These are phyloP conservation scores for Tiliqua scincoides DNA, from an alignment of 2,113 vertebrate genomes.

Conservation along the genomic window DNA sequence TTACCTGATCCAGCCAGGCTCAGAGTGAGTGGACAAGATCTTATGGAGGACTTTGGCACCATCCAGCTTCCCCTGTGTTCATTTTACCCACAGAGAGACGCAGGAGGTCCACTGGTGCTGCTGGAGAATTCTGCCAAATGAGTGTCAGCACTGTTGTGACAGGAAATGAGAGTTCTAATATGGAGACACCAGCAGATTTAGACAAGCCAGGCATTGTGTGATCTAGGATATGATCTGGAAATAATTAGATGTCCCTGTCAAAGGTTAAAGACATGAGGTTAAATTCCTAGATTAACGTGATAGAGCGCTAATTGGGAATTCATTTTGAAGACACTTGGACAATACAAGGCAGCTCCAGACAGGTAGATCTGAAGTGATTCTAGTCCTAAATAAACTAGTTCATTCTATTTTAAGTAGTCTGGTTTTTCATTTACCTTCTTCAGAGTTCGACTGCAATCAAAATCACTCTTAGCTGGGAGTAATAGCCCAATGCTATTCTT, in stretches of 20 bases:
- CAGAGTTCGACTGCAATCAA: background rate
- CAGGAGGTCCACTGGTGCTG: background rate
- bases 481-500: too few relatives aligned
- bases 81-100: background rate
- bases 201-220: constrained; percentile 50
- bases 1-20: background rate
- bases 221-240: constrained; percentile 65
- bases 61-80: background rate
- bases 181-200: constrained; percentile 52
- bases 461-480: too few relatives aligned
- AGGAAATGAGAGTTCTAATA: constrained; percentile 34
- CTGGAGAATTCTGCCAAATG: constrained; percentile 21
- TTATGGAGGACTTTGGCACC: background rate
- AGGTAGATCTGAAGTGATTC: background rate
- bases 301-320: constrained; percentile 11
- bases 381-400: background rate
- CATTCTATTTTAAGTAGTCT: background rate
- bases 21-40: background rate
- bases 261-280: constrained; percentile 68
- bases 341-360: background rate
- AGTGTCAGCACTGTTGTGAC: constrained; percentile 51
- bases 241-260: constrained; percentile 69
- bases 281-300: constrained; percentile 60
- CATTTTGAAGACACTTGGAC: background rate
- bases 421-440: background rate